These are phyloP conservation scores for Mustela lutreola DNA, from an alignment of 2,113 vertebrate species.

Conservation along the genomic window DNA sequence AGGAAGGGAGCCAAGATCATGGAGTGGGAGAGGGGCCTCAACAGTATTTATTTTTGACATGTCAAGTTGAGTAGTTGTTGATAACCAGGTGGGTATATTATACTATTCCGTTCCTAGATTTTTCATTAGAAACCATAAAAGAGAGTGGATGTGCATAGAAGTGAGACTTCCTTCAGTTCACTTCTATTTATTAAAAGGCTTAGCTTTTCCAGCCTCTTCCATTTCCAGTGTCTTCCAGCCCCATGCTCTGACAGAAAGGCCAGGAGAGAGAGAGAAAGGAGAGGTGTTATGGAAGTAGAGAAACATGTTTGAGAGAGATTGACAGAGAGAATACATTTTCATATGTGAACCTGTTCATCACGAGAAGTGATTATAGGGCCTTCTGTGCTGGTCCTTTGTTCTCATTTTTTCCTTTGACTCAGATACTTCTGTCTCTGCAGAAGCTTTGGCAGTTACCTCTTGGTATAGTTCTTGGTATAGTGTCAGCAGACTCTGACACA, in stretches of 20 bases:
- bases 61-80: not conserved
- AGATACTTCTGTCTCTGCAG: not conserved
- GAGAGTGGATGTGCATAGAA: not conserved
- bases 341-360: not conserved
- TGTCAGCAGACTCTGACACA: not conserved
- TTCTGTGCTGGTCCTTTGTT: not conserved
- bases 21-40: rapidly evolving
- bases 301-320: not conserved
- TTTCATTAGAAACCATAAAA: not conserved
- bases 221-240: not conserved
- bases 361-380: not conserved
- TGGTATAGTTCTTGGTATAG: not conserved
- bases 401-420: not conserved
- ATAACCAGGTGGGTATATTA: not conserved
- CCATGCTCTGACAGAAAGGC: not conserved
- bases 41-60: not conserved
- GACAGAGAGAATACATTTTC: not conserved
- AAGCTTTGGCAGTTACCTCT: not conserved
- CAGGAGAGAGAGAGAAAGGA: not conserved
- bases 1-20: not conserved
- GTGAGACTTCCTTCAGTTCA: not conserved
- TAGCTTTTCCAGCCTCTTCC: not conserved
- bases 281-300: not conserved
- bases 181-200: not conserved
- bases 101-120: not conserved